These are phyloP conservation scores for Eumaeus atala DNA, from an alignment of 1,140 invertebrate species.

Conservation along the genomic window DNA sequence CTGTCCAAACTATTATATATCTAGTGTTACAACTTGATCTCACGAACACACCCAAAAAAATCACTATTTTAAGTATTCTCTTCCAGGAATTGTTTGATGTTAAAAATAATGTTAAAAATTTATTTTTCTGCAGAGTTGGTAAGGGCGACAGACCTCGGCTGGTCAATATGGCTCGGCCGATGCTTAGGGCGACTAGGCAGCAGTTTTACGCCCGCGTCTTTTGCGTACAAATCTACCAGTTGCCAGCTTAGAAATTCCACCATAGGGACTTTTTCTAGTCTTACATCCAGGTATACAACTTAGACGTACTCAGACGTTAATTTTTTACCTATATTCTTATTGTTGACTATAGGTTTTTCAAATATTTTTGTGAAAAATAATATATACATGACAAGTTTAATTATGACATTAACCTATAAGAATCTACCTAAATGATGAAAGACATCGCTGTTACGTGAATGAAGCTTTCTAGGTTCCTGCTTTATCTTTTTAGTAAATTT, in stretches of 20 bases:
- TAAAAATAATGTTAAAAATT: background rate
- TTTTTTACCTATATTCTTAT: background rate
- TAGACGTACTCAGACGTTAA: background rate
- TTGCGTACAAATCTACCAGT: background rate
- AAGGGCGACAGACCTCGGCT: background rate
- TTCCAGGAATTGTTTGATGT: slow-evolving; percentile 1
- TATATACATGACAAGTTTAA: no score
- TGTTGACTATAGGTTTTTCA: slow-evolving; percentile 10
- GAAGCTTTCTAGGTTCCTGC: no score
- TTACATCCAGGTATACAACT: slow-evolving; percentile 1
- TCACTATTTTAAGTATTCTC: background rate
- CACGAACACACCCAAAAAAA: no score
- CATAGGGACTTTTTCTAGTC: slow-evolving; percentile 5
- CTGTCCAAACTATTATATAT: no score
- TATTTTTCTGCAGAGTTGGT: slow-evolving; percentile 5
- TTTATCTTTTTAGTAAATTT: no score
- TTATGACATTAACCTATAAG: no score
- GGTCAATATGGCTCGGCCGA: background rate
- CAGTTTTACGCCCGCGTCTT: background rate
- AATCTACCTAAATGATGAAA: no score
- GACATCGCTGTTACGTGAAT: no score
- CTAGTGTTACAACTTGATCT: no score
- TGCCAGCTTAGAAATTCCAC: background rate
- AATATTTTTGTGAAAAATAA: no score
- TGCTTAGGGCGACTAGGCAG: slow-evolving; percentile 8